Evolutionary conservation across 1,140 invertebrate species (phyloP).

Genomic region (Ridgeia piscesae): DNA sequence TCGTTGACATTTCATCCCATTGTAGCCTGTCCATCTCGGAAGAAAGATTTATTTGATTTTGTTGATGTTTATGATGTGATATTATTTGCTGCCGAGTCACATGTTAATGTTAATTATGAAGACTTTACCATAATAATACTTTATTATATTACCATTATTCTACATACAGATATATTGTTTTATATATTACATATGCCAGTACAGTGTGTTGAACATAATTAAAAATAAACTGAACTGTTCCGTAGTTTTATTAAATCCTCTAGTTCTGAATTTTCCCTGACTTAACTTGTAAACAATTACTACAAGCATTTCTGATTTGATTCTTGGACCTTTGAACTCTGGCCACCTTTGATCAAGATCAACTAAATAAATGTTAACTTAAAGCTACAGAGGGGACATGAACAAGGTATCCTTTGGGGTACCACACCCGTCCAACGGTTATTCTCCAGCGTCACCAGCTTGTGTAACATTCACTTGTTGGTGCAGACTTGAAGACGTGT

Average conservation of each 20-base stretch:
- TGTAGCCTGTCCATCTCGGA: no score
- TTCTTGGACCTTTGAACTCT: background rate
- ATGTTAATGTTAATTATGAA: no score
- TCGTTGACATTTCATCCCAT: background rate
- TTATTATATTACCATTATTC: no score
- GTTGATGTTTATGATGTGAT: no score
- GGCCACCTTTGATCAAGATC: no score
- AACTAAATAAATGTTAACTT: no score
- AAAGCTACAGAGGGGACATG: background rate
- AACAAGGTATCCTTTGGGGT: background rate
- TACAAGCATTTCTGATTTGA: background rate
- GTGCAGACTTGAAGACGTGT: conserved; percentile 12
- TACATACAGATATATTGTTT: no score
- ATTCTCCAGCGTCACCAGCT: background rate
- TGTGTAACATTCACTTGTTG: background rate
- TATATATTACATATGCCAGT: no score
- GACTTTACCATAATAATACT: no score
- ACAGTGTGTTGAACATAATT: no score
- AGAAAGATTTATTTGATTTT: no score
- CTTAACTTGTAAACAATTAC: background rate
- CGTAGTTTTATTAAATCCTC: background rate
- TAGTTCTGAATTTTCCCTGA: background rate
- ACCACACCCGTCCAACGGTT: background rate
- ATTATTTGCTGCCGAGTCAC: no score
- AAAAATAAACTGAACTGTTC: background rate